Evolutionary conservation across 2,113 vertebrate genomes (phyloP), one percentile per base, ranked within the genome.

Genomic region (Archilochus colubris): DNA sequence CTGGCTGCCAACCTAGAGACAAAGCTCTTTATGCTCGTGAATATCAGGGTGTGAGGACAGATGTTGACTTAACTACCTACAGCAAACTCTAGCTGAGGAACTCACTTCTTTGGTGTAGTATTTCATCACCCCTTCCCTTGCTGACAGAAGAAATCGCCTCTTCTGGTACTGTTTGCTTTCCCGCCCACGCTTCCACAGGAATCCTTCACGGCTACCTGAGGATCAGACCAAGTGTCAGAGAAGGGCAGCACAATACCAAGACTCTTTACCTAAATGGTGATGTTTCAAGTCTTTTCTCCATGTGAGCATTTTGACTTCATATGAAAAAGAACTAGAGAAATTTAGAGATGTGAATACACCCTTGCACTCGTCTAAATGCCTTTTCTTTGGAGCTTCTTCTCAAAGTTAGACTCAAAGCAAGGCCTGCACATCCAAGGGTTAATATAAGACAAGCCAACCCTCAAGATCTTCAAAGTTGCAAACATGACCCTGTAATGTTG

Each of bases 21-120:
- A 77, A 70, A 73, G 46, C n/a, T 82, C 48, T 31, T 72, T 30
- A 22, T 58, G 36, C 40, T 16, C 6, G 22, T 38, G 23, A 73
- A 66, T 23, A 87, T 40, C 57, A 85, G n/a, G 24, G n/a, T 54
- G 24, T 91, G n/a, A 40, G 36, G 51, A n/a, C n/a, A 21, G 27
- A 36, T 27, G 25, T 25, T 86, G 72, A 70, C 14, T 12, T 9
- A 51, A 62, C 18, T n/a, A 46, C 20, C 38, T 78, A 28, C 0
- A 0, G 40, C 23, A 27, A 78, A 2, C 64, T 74, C 31, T 70
- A 43, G 31, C 67, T 77, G 28, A 89, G 64, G 61, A 95, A 95
- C 99, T 98, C 94, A 99, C 99, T 93, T 99, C 98, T 97, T 99
- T 99, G 96, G 97, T 99, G 97, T 98, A 99, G 97, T 99, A 99